A percentile compares a stretch with the other conserved stretches of the same genome.
Evolutionary conservation across 53 echinoderm and acorn worm genomes (phyloP).

Genomic region (Antedon mediterranea): DNA sequence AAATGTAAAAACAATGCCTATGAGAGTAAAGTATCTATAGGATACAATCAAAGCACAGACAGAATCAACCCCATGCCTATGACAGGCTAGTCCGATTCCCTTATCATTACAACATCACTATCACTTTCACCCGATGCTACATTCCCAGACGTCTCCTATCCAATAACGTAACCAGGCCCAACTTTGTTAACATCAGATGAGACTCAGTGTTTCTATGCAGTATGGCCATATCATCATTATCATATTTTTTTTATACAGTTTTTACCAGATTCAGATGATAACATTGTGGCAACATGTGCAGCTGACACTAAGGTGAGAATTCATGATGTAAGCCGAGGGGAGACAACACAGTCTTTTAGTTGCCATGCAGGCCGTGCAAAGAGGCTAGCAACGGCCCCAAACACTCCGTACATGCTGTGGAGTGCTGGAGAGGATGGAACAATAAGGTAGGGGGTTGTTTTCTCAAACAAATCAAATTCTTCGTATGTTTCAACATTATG

Average conservation of each 20-base stretch:
- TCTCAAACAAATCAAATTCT: neutral
- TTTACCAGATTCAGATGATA: conserved; percentile 81
- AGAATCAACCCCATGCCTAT: no score
- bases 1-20: no score
- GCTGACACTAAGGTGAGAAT: conserved; percentile 90
- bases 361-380: conserved; percentile 96
- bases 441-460: conserved; percentile 41
- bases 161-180: no score
- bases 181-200: no score
- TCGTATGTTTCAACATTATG: neutral
- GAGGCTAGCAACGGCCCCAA: conserved; percentile 73
- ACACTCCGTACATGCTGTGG: conserved; percentile 97
- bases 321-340: conserved; percentile 61
- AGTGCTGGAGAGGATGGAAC: conserved; percentile 97
- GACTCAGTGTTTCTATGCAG: neutral
- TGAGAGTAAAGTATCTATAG: no score
- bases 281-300: conserved; percentile 68
- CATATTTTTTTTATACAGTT: conserved; percentile 51
- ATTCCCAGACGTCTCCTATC: no score
- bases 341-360: conserved; percentile 81
- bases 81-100: no score
- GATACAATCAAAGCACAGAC: no score
- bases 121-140: no score
- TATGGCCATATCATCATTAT: neutral
- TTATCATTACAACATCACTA: no score